Conservation (phyloP, 2,113 vertebrate species). For the Abramis brama region DNA sequence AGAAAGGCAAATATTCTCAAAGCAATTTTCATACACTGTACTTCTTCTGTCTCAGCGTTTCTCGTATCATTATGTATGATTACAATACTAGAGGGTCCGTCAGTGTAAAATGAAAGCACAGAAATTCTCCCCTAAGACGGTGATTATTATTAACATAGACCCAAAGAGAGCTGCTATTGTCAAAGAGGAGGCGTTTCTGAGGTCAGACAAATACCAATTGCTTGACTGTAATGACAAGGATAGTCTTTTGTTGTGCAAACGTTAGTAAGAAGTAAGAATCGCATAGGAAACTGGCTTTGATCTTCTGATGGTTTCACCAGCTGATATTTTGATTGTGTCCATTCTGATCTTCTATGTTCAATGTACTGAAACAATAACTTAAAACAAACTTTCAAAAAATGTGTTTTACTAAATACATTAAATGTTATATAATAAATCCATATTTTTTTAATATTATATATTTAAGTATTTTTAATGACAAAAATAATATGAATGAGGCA, state of each 20-base stretch:
- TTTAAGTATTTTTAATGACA: too few relatives aligned
- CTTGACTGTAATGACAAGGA: constrained; percentile 7
- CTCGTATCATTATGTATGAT: constrained; percentile 41
- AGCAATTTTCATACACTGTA: constrained; percentile 15
- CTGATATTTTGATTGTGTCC: neutral
- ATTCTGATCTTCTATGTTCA: neutral
- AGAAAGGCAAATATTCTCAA: neutral
- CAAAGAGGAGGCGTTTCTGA: neutral
- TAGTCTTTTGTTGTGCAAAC: neutral
- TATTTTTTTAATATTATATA: too few relatives aligned
- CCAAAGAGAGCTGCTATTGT: constrained; percentile 21
- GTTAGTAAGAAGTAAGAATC: neutral
- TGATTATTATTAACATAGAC: constrained; percentile 24
- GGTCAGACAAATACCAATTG: constrained; percentile 20
- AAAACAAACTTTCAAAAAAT: too few relatives aligned
- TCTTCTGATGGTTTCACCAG: neutral
- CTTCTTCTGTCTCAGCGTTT: constrained; percentile 25
- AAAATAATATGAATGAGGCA: too few relatives aligned
- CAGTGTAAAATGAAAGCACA: constrained; percentile 24
- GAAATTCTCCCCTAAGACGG: neutral
- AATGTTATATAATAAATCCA: too few relatives aligned
- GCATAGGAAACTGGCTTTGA: neutral
- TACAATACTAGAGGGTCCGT: constrained; percentile 6
- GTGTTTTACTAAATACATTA: too few relatives aligned
- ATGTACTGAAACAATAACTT: too few relatives aligned